Evolutionary conservation across 2,888 invertebrate species (phyloP).

Genomic region (Hyles lineata): DNA sequence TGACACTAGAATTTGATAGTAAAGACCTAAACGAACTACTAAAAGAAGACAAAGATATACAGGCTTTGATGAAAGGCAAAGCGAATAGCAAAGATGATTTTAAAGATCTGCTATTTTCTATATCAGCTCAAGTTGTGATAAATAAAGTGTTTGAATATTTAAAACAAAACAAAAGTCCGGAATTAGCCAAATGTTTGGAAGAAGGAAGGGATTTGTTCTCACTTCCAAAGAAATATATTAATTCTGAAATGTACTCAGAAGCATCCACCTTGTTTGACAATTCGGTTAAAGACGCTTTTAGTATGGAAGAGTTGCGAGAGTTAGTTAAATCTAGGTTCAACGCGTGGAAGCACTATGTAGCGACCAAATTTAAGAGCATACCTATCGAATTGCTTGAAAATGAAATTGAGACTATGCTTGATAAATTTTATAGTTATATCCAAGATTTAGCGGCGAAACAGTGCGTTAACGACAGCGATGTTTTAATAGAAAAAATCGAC

Average conservation of each 20-base stretch:
- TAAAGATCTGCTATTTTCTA: slow-evolving; percentile 69
- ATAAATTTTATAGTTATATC: slow-evolving; percentile 73
- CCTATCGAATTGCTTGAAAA: slow-evolving; percentile 68
- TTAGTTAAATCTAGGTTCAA: slow-evolving; percentile 66
- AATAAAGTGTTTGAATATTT: slow-evolving; percentile 75
- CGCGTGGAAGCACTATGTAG: slow-evolving; percentile 72
- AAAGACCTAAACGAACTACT: slow-evolving; percentile 67
- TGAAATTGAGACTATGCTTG: slow-evolving; percentile 71
- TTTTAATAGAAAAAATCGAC: slow-evolving; percentile 67
- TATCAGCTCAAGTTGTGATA: slow-evolving; percentile 74
- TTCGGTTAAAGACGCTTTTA: slow-evolving; percentile 70
- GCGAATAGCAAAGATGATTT: slow-evolving; percentile 64
- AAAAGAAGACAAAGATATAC: slow-evolving; percentile 69
- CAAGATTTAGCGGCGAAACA: slow-evolving; percentile 68
- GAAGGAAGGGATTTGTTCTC: slow-evolving; percentile 63
- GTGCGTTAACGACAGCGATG: slow-evolving; percentile 57
- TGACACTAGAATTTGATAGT: slow-evolving; percentile 71
- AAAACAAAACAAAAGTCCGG: slow-evolving; percentile 68
- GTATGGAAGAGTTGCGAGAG: slow-evolving; percentile 70
- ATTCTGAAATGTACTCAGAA: slow-evolving; percentile 66
- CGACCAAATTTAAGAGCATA: slow-evolving; percentile 67
- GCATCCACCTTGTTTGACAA: slow-evolving; percentile 69
- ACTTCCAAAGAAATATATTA: slow-evolving; percentile 59
- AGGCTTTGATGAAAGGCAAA: slow-evolving; percentile 63
- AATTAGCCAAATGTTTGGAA: slow-evolving; percentile 65